Evolutionary conservation across 2,797 vertebrate genomes (phyloP).

Genomic region (Alcedo atthis): DNA sequence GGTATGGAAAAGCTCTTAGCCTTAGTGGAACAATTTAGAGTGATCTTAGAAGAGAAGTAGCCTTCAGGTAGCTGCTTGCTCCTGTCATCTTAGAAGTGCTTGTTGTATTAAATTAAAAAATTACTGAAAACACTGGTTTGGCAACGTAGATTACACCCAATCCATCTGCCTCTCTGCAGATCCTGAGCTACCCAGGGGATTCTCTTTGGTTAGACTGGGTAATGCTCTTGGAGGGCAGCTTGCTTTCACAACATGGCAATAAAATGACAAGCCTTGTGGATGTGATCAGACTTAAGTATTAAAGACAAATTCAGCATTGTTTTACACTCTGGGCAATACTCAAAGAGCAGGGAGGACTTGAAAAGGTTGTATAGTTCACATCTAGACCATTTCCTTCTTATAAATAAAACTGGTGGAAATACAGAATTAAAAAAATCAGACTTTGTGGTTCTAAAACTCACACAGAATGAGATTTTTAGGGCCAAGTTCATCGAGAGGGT

Average conservation of each 20-base stretch:
- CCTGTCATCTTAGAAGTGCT: not conserved
- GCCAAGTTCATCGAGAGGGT: not conserved
- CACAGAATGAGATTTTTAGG: not conserved
- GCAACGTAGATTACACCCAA: not conserved
- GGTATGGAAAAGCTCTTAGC: not conserved
- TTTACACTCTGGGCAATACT: not conserved
- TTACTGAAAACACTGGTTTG: not conserved
- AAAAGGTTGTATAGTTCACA: not conserved
- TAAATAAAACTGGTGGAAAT: not conserved
- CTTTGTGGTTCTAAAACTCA: not conserved
- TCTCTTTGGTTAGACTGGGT: not conserved
- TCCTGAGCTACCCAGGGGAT: not conserved
- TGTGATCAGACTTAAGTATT: conserved; percentile 2
- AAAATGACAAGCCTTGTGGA: not conserved
- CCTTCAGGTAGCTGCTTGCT: conserved; percentile 15
- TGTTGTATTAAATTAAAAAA: conserved; percentile 2
- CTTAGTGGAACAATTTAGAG: not conserved
- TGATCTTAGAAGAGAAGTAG: not conserved
- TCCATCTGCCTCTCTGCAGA: conserved; percentile 29
- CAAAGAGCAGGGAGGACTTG: conserved; percentile 6
- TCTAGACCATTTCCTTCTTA: not conserved
- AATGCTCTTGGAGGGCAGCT: not conserved
- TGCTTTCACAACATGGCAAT: not conserved
- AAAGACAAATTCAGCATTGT: conserved; percentile 23
- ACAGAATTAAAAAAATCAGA: not conserved